Evolutionary conservation across 30 jellyfish, hydroid and myxozoan genomes (phyloP).

Genomic region (Turritopsis rubra): DNA sequence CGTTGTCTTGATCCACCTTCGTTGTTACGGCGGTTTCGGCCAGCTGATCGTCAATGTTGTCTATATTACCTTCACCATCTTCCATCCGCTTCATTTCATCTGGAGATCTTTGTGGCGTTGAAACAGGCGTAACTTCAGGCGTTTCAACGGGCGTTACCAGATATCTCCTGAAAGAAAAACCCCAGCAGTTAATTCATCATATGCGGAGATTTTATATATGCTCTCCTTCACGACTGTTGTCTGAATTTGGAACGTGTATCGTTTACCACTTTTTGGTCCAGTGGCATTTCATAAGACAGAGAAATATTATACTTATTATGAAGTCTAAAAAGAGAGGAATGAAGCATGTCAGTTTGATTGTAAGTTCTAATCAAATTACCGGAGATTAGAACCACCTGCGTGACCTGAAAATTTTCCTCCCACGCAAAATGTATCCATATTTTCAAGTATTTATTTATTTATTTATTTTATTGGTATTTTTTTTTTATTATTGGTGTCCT

Average conservation of each 20-base stretch:
- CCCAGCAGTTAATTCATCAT: neutral
- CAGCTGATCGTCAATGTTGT: neutral
- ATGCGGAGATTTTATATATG: neutral
- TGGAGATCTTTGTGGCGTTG: constrained; percentile 1
- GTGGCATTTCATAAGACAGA: neutral
- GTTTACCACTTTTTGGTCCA: neutral
- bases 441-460: too few species aligned
- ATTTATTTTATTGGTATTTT: neutral
- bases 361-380: neutral
- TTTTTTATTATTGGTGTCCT: too few species aligned
- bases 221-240: neutral
- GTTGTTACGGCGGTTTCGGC: neutral
- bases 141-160: constrained; percentile 7
- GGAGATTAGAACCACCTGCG: neutral
- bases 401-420: neutral
- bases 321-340: neutral
- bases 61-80: neutral
- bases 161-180: neutral
- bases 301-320: too few species aligned
- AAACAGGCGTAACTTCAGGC: constrained; percentile 1
- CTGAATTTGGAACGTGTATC: neutral
- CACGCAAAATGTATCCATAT: too few species aligned
- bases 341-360: neutral
- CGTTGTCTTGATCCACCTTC: neutral
- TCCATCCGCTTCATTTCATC: neutral